Evolutionary conservation across 2,888 invertebrate species (phyloP).

Genomic region (Tetrapedia diversipes): DNA sequence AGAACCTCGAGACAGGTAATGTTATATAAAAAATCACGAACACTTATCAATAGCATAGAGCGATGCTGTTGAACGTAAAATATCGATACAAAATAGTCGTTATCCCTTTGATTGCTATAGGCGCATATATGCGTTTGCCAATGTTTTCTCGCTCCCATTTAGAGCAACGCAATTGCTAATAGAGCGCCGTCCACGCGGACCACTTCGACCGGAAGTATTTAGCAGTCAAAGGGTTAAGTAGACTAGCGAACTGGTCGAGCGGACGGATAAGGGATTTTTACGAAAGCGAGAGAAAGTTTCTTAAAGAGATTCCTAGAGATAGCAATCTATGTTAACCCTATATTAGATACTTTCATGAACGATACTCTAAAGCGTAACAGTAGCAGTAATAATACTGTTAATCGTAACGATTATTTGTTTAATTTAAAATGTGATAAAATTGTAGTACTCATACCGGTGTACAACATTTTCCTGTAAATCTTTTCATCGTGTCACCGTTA

Average conservation of each 20-base stretch:
- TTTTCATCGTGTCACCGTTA: conserved; percentile 27
- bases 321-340: conserved; percentile 51
- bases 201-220: too few relatives aligned
- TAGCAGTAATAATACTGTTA: conserved; percentile 28
- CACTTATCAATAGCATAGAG: neutral
- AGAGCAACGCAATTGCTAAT: too few relatives aligned
- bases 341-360: conserved; percentile 62
- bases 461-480: conserved; percentile 7
- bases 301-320: conserved; percentile 44
- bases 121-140: too few relatives aligned
- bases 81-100: neutral
- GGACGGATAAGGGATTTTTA: conserved; percentile 72
- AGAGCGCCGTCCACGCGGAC: too few relatives aligned
- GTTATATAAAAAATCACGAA: too few relatives aligned
- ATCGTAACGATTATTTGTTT: conserved; percentile 38
- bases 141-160: too few relatives aligned
- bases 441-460: conserved; percentile 31
- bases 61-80: neutral
- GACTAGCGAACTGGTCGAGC: conserved; percentile 42
- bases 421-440: conserved; percentile 35
- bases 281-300: conserved; percentile 66
- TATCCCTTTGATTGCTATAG: too few relatives aligned
- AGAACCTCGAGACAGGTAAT: neutral
- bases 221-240: too few relatives aligned
- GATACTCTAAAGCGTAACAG: conserved; percentile 50